Percentiles rank a stretch among this genome's conserved stretches.
These are phyloP conservation scores for Morbakka virulenta DNA, from an alignment of 30 jellyfish, hydroid and myxozoan species.

Conservation along the genomic window DNA sequence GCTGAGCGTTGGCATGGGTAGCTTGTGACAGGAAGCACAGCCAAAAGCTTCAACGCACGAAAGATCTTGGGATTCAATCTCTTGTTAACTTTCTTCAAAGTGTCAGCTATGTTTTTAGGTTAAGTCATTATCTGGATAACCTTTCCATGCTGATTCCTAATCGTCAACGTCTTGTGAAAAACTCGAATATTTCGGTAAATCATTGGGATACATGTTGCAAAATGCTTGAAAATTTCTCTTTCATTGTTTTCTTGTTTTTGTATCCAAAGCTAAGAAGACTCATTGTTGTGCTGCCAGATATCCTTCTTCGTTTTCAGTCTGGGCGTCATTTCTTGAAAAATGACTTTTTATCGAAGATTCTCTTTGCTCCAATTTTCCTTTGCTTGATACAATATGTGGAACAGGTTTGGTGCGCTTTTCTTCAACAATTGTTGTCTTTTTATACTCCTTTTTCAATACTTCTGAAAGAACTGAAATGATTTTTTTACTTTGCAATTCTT, in stretches of 20 bases:
- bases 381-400: no score
- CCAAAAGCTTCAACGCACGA: constrained; percentile 16
- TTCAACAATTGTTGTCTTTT: neutral
- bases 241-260: neutral
- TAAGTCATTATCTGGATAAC: neutral
- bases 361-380: no score
- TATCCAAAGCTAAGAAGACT: no score
- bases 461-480: neutral
- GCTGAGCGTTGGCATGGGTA: constrained; percentile 32
- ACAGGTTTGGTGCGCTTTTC: neutral
- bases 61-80: constrained; percentile 14
- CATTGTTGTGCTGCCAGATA: no score
- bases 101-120: neutral
- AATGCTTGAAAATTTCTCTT: neutral
- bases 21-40: constrained; percentile 30
- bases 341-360: neutral
- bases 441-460: neutral
- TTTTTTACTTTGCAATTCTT: constrained; percentile 2
- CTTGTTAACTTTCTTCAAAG: neutral
- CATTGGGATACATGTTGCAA: neutral
- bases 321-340: no score
- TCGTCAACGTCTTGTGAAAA: constrained; percentile 21
- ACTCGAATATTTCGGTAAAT: neutral
- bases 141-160: neutral
- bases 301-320: neutral